Evolutionary conservation across 2,888 invertebrate species (phyloP).

Genomic region (Lasius fuliginosus): DNA sequence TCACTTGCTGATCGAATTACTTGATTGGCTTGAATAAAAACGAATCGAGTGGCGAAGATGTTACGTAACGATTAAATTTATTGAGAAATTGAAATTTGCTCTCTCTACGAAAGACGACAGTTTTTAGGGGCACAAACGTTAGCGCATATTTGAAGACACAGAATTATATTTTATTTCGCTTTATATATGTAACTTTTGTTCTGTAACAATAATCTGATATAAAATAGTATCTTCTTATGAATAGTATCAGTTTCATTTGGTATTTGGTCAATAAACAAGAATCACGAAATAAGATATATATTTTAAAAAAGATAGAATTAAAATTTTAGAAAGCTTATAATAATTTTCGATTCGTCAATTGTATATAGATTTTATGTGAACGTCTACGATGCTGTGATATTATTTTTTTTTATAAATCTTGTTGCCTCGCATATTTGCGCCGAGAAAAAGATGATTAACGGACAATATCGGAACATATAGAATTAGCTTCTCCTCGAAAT

Average conservation of each 20-base stretch:
- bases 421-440: background rate
- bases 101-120: background rate
- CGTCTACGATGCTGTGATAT: background rate
- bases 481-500: background rate
- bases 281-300: background rate
- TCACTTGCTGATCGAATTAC: constrained; percentile 27
- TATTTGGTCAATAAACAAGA: background rate
- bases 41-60: background rate
- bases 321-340: background rate
- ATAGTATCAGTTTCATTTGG: background rate
- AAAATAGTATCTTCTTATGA: background rate
- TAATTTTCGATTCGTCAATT: background rate
- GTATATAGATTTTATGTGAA: background rate
- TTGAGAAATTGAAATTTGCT: background rate
- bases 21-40: constrained; percentile 2
- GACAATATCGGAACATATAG: background rate
- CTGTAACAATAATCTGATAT: background rate
- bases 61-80: constrained; percentile 4
- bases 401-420: background rate
- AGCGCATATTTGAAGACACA: background rate
- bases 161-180: background rate
- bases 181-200: background rate
- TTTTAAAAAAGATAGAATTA: background rate
- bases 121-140: background rate
- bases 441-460: background rate